Percentiles rank a stretch among this genome's conserved stretches.
These are phyloP conservation scores for Pteria penguin DNA, from an alignment of 2,888 invertebrate genomes.

Conservation along the genomic window DNA sequence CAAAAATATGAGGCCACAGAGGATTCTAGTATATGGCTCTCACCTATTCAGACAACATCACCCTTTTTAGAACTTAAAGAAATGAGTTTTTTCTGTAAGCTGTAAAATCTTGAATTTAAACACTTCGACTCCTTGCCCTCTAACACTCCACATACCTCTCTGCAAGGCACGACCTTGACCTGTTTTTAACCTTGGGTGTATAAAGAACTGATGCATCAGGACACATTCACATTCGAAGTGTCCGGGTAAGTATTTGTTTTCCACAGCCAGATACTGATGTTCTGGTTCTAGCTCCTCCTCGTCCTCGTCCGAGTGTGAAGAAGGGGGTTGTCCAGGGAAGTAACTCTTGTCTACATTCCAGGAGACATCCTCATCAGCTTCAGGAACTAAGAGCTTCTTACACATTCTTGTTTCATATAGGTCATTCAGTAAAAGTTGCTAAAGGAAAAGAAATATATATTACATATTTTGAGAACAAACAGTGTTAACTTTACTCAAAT, in stretches of 20 bases:
- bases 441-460: too few species aligned
- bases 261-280: conserved; percentile 79
- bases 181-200: conserved; percentile 86
- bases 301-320: conserved; percentile 57
- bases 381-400: conserved; percentile 85
- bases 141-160: conserved; percentile 54
- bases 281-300: conserved; percentile 73
- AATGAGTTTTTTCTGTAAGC: too few species aligned
- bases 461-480: too few species aligned
- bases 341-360: conserved; percentile 63
- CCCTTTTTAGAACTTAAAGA: too few species aligned
- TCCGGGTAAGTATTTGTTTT: conserved; percentile 83
- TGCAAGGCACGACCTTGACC: conserved; percentile 59
- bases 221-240: conserved; percentile 88
- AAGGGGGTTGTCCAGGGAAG: conserved; percentile 3
- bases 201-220: conserved; percentile 85
- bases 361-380: conserved; percentile 82
- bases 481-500: too few species aligned
- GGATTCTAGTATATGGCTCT: too few species aligned
- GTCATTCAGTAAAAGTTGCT: conserved; percentile 86
- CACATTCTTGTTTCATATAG: conserved; percentile 86
- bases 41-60: too few species aligned
- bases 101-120: too few species aligned
- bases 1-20: too few species aligned
- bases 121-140: too few species aligned